Base-by-base conservation (phyloP, 2,888 invertebrate species). In the Athrips mouffetella region DNA sequence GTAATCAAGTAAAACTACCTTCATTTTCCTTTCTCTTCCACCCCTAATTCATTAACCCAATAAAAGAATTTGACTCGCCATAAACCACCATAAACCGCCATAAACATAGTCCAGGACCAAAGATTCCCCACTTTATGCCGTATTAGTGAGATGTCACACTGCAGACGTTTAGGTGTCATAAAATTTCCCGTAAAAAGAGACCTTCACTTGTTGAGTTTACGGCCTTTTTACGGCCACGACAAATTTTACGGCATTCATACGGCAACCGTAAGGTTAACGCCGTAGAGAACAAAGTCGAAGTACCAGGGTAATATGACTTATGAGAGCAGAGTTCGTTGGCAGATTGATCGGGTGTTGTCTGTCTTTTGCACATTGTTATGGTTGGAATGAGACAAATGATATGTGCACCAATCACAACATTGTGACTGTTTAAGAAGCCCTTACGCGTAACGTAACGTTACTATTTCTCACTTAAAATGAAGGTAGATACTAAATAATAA, bases 131-230 rank as follows among this genome's bases (percentile, higher is more conserved):
- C 58, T 75, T 77, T 76, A 77, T 77, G 77, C 72, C 70, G 69
- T 73, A 75, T 73, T 73, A 78, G 75, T 76, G 75, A 78, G 78
- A 73, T 67, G 76, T 78, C 78, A 76, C 62, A 64, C 65, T 60
- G 63, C 63, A 66, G 76, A 78, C 76, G 67, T 78, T 78, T 78
- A 76, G 59, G 66, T 67, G 54, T 67, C 73, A 69, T 78, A 78
- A 78, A 51, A 76, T 37, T 37, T 55, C 70, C 42, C 42, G 42
- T 42, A 42, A 42, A 42, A 18, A 25, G 68, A 70, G 68, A 70
- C 70, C 73, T 73, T 67, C 76, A 78, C 77, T 78, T 78, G 77
- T 78, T 76, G 77, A 76, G 73, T 78, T 76, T 74, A 76, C 60
- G 67, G 57, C 60, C 51, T 76, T 72, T 78, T 76, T 74, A 76